These are phyloP conservation scores for Neosilurus hyrtlii DNA, from an alignment of 2,797 vertebrate species.

Conservation along the genomic window DNA sequence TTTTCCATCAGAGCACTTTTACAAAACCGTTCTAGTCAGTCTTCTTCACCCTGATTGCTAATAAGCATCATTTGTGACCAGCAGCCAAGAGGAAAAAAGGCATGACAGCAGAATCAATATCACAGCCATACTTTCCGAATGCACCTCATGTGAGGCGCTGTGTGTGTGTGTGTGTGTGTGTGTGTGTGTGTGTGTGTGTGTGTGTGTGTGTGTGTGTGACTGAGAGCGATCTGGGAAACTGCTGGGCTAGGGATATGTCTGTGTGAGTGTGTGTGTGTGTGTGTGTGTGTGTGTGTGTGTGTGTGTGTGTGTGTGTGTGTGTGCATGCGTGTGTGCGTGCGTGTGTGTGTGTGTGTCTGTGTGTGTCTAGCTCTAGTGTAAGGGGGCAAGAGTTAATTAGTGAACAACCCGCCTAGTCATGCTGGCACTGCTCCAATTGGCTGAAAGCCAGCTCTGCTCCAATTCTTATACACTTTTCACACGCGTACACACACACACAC, in stretches of 20 bases:
- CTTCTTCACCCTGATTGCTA: conserved; percentile 27
- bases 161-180: conserved; percentile 5
- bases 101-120: conserved; percentile 51
- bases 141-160: conserved; percentile 15
- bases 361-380: conserved; percentile 41
- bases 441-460: conserved; percentile 52
- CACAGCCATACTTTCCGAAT: conserved; percentile 35
- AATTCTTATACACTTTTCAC: conserved; percentile 36
- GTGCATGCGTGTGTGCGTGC: too few species aligned
- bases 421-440: conserved; percentile 63
- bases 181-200: conserved; percentile 39
- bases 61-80: conserved; percentile 48
- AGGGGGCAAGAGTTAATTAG: conserved; percentile 59
- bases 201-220: conserved; percentile 11
- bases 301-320: not conserved
- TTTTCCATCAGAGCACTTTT: not conserved
- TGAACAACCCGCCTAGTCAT: conserved; percentile 55
- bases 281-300: conserved; percentile 25
- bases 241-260: conserved; percentile 41
- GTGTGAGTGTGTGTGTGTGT: conserved; percentile 20
- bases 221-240: conserved; percentile 39
- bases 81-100: conserved; percentile 41
- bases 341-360: conserved; percentile 31
- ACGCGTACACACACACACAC: not conserved
- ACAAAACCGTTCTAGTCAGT: conserved; percentile 1